phyloP scores from a whole-genome alignment of 1,140 invertebrate species.

The Chrysopa pallens region DNA sequence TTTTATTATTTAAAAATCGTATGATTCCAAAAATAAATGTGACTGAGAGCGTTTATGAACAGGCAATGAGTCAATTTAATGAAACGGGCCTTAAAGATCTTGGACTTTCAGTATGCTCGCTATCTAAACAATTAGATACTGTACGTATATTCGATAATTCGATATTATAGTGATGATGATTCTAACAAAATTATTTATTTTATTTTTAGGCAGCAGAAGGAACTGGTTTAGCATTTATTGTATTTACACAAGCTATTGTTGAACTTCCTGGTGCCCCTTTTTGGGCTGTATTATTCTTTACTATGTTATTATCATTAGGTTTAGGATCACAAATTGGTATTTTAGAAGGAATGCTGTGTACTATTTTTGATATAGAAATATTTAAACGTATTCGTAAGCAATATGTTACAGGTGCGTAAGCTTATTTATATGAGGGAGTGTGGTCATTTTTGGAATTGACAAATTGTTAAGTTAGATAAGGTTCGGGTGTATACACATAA shows the following conservation, averaged over 20 bases:
- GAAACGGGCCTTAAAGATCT: slow-evolving; percentile 18
- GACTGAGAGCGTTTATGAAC: slow-evolving; percentile 31
- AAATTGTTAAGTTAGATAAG: too few relatives aligned
- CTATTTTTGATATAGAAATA: slow-evolving; percentile 81
- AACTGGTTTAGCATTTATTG: slow-evolving; percentile 79
- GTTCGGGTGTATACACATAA: too few relatives aligned
- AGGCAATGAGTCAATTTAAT: slow-evolving; percentile 24
- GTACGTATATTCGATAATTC: slow-evolving; percentile 26
- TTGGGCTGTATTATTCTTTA: slow-evolving; percentile 85
- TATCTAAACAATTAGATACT: slow-evolving; percentile 51
- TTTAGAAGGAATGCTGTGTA: slow-evolving; percentile 82
- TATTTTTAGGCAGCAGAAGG: slow-evolving; percentile 68
- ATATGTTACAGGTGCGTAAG: slow-evolving; percentile 54
- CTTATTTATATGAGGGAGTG: background rate
- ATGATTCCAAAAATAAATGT: slow-evolving; percentile 28
- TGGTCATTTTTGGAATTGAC: background rate
- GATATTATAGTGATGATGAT: too few relatives aligned
- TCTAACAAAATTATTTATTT: slow-evolving; percentile 1
- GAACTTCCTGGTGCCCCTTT: slow-evolving; percentile 77
- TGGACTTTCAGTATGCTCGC: slow-evolving; percentile 40
- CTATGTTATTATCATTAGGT: slow-evolving; percentile 78
- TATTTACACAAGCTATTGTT: slow-evolving; percentile 82
- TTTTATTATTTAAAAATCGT: slow-evolving; percentile 30
- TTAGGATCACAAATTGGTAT: slow-evolving; percentile 84
- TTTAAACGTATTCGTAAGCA: slow-evolving; percentile 75